phyloP scores from a whole-genome alignment of 1,140 invertebrate species.

The Zeugodacus cucurbitae region DNA sequence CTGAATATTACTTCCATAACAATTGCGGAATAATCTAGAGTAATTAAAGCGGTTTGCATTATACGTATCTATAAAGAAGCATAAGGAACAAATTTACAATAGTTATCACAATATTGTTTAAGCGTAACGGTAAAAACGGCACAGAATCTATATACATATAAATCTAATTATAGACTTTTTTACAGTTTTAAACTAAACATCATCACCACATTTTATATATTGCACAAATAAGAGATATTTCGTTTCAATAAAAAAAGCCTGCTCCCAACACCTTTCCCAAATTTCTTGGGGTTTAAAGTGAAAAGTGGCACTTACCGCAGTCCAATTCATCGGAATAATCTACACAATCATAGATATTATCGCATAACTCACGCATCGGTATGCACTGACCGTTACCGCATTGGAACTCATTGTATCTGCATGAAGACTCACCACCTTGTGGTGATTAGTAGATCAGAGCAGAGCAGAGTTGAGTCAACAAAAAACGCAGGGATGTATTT shows the following conservation, averaged over 20 bases:
- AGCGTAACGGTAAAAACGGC: no score
- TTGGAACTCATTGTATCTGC: slow-evolving; percentile 71
- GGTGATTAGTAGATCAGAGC: not conserved
- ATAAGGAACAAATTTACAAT: no score
- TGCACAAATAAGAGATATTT: not conserved
- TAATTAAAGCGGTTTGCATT: no score
- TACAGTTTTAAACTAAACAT: not conserved
- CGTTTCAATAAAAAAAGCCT: not conserved
- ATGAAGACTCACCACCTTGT: slow-evolving; percentile 47
- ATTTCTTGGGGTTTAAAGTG: not conserved
- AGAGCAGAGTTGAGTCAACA: not conserved
- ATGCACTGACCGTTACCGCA: slow-evolving; percentile 77
- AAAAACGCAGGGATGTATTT: not conserved
- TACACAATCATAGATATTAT: slow-evolving; percentile 75
- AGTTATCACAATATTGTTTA: no score
- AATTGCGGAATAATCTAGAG: no score
- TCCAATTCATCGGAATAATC: slow-evolving; percentile 79
- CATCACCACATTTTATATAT: not conserved
- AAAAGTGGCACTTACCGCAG: slow-evolving; percentile 74
- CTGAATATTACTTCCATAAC: no score
- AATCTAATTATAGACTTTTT: no score
- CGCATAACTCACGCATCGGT: slow-evolving; percentile 72
- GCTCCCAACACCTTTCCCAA: slow-evolving; percentile 36
- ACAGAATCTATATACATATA: not conserved
- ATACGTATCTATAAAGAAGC: no score